phyloP scores from a whole-genome alignment of 2,797 vertebrate species.

The Periparus ater region DNA sequence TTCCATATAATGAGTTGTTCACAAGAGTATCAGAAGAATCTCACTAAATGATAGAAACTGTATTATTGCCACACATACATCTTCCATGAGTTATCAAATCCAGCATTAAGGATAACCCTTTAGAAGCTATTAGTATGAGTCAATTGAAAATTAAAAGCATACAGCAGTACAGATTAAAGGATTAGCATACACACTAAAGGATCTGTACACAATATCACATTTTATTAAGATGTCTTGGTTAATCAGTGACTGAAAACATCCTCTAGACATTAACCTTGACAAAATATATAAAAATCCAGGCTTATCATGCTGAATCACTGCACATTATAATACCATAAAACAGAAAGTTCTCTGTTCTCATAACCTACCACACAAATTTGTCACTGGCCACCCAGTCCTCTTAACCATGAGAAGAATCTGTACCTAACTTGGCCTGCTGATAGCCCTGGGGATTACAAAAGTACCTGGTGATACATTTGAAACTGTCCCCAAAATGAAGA shows the following conservation, averaged over 20 bases:
- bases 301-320: background rate
- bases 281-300: background rate
- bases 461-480: background rate
- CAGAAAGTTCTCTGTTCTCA: background rate
- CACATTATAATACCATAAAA: background rate
- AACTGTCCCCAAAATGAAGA: background rate
- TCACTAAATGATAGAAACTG: background rate
- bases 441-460: background rate
- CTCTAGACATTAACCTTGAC: background rate
- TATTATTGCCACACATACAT: background rate
- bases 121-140: background rate
- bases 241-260: background rate
- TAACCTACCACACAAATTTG: background rate
- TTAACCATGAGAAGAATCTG: background rate
- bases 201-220: background rate
- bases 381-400: background rate
- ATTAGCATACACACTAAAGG: background rate
- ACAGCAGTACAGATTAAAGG: conserved; percentile 8
- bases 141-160: conserved; percentile 33
- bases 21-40: background rate
- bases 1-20: background rate
- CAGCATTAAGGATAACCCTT: background rate
- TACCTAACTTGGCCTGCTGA: background rate
- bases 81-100: background rate
- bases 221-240: background rate